Base-by-base conservation (phyloP, 2,888 invertebrate species). In the Mactromeris polynyma region DNA sequence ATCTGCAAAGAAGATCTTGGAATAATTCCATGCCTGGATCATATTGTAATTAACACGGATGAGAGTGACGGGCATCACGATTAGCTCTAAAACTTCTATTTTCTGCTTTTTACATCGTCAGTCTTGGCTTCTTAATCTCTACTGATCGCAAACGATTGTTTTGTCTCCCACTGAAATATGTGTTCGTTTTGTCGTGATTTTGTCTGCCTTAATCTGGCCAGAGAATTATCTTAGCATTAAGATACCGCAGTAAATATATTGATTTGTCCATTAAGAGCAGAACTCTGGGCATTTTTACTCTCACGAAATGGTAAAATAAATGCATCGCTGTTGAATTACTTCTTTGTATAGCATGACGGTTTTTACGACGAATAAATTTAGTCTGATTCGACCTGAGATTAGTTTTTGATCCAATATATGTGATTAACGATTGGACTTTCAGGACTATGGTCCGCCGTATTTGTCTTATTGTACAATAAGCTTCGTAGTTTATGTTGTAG, bases 41-140 rank as follows among this genome's bases (percentile, higher is more conserved):
- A 77, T 31, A 83, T 42, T 33, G 83, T 73, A 83, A 77, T 83
- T 83, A 83, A 73, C 73, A 11, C 21, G 36, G 42, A 51, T 31
- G 19, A 36, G 21, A 46, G 9, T 83, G 83, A 77, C 33, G 46
- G 77, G 46, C 77, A 51, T 26, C 19, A 7, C 46, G 73, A 83
- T 83, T 83, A 83, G 77, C 40, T 58, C 33, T 40, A 14, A n/a
- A 82, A 33, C 26, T 42, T 40, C 21, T 64, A 21, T 38, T 54
- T 19, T 81, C 9, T 36, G 36, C 58, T 36, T 21, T 79, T 40
- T 42, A 26, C 21, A 26, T 79, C 79, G 3, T 38, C n/a, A 79
- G 77, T 7, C 58, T 26, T 54, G 7, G 7, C 54, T 54, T 6
- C 36, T 0, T 73, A 73, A 73, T 73, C 73, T 73, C 26, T 36